Evolutionary conservation across 2,797 vertebrate genomes (phyloP).

Genomic region (Acomys russatus): DNA sequence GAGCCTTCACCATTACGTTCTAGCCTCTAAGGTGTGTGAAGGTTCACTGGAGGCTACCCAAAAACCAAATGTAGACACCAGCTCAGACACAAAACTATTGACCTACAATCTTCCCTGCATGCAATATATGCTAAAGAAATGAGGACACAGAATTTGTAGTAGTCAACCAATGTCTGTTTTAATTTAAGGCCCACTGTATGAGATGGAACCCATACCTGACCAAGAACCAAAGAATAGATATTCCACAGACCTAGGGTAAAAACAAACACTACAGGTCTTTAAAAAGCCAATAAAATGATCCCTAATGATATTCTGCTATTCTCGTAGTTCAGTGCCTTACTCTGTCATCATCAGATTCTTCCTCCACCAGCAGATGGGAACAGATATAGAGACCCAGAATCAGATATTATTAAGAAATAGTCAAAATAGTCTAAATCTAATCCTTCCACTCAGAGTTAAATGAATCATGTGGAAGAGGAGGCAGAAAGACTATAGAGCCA

Average conservation of each 20-base stretch:
- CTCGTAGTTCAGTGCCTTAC: background rate
- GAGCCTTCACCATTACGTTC: background rate
- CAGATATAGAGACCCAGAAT: background rate
- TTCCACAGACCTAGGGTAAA: background rate
- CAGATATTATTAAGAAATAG: too few species aligned
- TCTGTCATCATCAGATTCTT: background rate
- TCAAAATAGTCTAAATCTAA: background rate
- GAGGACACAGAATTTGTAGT: background rate
- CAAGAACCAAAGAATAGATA: background rate
- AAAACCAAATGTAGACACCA: background rate
- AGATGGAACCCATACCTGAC: background rate
- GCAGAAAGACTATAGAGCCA: background rate
- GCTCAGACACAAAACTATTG: background rate
- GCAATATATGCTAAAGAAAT: background rate
- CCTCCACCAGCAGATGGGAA: background rate
- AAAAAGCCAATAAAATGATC: background rate
- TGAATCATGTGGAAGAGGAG: background rate
- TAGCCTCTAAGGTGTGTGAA: too few species aligned
- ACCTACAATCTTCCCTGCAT: background rate
- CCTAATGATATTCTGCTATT: background rate
- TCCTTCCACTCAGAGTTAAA: background rate
- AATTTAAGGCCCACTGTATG: background rate
- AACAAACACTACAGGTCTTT: background rate
- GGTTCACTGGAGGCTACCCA: background rate
- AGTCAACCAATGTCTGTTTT: background rate